Conservation (phyloP, 2,797 vertebrate species). For the Pseudomugil gertrudae region DNA sequence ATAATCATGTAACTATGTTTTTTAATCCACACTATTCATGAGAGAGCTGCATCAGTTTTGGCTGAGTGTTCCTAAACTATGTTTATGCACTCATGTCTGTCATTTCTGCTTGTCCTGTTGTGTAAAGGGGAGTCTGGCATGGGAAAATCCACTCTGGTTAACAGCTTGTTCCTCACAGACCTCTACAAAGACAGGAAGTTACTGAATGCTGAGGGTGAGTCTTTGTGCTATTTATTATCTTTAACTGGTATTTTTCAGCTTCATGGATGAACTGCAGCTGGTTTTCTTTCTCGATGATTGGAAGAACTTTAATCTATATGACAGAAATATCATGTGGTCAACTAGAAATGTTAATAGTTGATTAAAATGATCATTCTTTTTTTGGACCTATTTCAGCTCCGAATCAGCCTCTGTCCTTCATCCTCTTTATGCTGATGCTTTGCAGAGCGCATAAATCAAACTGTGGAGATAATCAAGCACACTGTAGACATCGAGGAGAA, state of each 20-base stretch:
- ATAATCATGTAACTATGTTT: not conserved
- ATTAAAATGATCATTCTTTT: not conserved
- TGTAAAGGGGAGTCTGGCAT: conserved; percentile 84
- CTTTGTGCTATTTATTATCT: conserved; percentile 6
- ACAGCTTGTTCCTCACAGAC: conserved; percentile 88
- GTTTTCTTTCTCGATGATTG: not conserved
- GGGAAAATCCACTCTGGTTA: conserved; percentile 87
- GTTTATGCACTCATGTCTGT: not conserved
- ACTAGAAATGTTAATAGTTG: not conserved
- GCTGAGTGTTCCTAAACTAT: not conserved
- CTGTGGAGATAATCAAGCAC: conserved; percentile 96
- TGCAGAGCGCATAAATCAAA: conserved; percentile 94
- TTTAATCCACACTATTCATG: not conserved
- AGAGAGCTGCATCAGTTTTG: not conserved
- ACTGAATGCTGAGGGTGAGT: conserved; percentile 85
- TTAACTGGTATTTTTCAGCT: not conserved
- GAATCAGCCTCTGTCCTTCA: not conserved
- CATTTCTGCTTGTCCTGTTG: not conserved
- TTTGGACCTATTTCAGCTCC: not conserved
- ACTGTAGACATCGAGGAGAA: conserved; percentile 99
- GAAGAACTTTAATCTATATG: not conserved
- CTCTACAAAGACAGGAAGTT: conserved; percentile 88
- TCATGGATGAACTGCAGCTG: not conserved
- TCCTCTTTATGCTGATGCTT: conserved; percentile 1
- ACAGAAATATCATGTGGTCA: not conserved